Evolutionary conservation across 2,888 invertebrate species (phyloP), one percentile per base, ranked within the genome.

Genomic region (Oscheius sp.): DNA sequence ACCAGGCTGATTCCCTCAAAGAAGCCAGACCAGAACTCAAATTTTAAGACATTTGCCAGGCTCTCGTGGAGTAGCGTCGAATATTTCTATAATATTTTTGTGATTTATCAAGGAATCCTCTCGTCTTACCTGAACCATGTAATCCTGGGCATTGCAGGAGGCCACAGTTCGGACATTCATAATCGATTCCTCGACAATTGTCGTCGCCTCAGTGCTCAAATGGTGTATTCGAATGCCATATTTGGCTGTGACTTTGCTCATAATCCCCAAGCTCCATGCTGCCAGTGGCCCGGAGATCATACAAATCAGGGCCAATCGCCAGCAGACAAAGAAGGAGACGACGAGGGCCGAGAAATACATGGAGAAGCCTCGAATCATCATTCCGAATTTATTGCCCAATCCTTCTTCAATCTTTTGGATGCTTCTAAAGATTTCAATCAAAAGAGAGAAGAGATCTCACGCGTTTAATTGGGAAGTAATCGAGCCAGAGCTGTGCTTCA

Each of bases 111-210:
- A n/a, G n/a, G 42, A 42, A 34, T 34, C 37, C 8, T 10, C 37
- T 39, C 10, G n/a, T 39, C 48, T 20, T 23, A 78, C 78, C 66
- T 71, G 45, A 31, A 76, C 71, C 74, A 80, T 76, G 37, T 72
- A 69, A 5, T 70, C 31, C 37, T 80, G 78, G 12, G 72, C 79
- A 63, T 80, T 80, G 31, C 74, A 78, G 2, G 76, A 69, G 37
- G 76, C 75, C 23, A 80, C 75, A 8, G 79, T 80, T 61, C 73
- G 53, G 27, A 78, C 74, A 39, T 78, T 74, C 53, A 76, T 66
- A 25, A 76, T 70, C 10, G 73, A 64, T 65, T 78, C 78, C 55
- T 78, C 78, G 25, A 73, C 69, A 1, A 74, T 66, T 25, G 71
- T 55, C 45, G 70, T 68, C 23, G 74, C 73, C 42, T 74, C 70